Percentiles rank a stretch among this genome's conserved stretches.
Conservation (phyloP, 2,797 vertebrate species). For the Sebastiscus albofasciatus region DNA sequence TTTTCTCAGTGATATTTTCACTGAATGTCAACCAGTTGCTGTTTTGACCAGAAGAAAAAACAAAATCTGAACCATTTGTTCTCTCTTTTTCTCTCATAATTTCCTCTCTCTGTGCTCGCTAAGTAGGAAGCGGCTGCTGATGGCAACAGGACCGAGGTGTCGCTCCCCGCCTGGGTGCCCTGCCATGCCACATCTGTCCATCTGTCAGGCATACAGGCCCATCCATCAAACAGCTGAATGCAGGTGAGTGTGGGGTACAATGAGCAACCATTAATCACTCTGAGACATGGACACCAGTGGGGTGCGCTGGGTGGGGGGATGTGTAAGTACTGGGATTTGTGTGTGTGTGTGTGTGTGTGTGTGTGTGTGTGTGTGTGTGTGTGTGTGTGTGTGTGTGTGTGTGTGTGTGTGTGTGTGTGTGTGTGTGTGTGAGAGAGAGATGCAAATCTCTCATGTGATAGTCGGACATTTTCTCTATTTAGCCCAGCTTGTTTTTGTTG, state of each 20-base stretch:
- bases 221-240: slow-evolving; percentile 69
- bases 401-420: not conserved
- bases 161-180: slow-evolving; percentile 41
- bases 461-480: not conserved
- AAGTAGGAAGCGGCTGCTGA: slow-evolving; percentile 24
- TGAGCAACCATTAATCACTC: slow-evolving; percentile 73
- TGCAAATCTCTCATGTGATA: not conserved
- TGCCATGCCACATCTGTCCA: slow-evolving; percentile 62
- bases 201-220: slow-evolving; percentile 58
- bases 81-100: not conserved
- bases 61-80: not conserved
- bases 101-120: not conserved
- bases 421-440: not conserved
- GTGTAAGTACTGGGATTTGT: slow-evolving; percentile 8
- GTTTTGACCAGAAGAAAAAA: slow-evolving; percentile 7
- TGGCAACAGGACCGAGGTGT: slow-evolving; percentile 19
- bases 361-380: not conserved
- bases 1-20: slow-evolving; percentile 26
- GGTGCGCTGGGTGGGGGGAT: not conserved
- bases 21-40: slow-evolving; percentile 27
- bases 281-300: slow-evolving; percentile 37
- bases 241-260: slow-evolving; percentile 54
- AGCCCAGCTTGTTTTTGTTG: not conserved
- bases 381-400: too few species aligned
- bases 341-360: not conserved